Evolutionary conservation across 1,140 invertebrate genomes (phyloP), one percentile per base, ranked within the genome.

Genomic region (Halictus rubicundus): DNA sequence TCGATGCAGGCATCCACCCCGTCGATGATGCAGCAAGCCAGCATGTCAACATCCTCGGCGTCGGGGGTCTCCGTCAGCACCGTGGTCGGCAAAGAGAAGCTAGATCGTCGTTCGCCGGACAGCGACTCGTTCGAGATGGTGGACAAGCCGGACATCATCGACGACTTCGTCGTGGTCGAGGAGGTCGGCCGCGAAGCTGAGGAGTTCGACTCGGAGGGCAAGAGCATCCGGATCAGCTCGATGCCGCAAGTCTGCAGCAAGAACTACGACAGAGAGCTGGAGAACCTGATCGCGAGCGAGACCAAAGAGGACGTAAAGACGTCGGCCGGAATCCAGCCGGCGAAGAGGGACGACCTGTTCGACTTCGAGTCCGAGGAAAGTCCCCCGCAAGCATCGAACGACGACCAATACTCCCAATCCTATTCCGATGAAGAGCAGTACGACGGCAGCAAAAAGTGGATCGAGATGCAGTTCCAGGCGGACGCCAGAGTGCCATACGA

Each of bases 71-170:
- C 83, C 73, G 90, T 87, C 71, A 94, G 90, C 70, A 94, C 81
- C 66, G 93, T 90, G 74, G 92, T 89, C 52, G 94, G 88, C 90
- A 95, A 90, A 94, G 95, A 92, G 93, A 95, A 88, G 92, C 89
- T 61, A 12, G 91, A 90, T 64, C 88, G 87, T 79, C 91, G 97
- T 84, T 97, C 97, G 0, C 97, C 97, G 1, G 96, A 95, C 54
- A 96, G 96, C 89, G 97, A 98, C 90, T 98, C 97, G 42, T 98
- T 98, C 93, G 97, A 98, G 94, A 94, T 97, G 90, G 93, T 97
- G 0, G 96, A 97, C 84, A 97, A 97, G 87, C 96, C 96, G 1
- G 96, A 96, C 88, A 95, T 97, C 75, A 96, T 96, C 78, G 97
- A 97, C 89, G 97, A 97, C 87, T 97, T 97, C 90, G 96, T 97